Evolutionary conservation across 2,797 vertebrate species (phyloP), one percentile per base, ranked within the genome.

Genomic region (Cryptoblepharus egeriae): DNA sequence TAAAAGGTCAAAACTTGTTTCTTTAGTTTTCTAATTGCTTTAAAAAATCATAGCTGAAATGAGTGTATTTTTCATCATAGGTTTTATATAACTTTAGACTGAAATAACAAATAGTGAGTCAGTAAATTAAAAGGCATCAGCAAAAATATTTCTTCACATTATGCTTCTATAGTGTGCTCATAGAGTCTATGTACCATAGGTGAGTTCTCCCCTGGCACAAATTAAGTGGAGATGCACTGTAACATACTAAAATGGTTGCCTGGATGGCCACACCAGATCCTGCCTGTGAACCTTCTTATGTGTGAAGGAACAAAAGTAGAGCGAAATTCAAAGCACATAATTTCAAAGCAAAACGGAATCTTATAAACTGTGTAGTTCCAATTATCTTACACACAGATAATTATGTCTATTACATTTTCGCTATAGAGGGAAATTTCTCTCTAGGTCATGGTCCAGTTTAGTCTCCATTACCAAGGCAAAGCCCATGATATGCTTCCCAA

Each of bases 1-100:
- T 32, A 28, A 75, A 83, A 68, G 68, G 75, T 71, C 69, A 78
- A 64, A 1, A 26, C n/a, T 73, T 90, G 67, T 49, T 83, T 58
- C 52, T 45, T 42, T 67, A 61, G 61, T n/a, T 60, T 77, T 85
- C 52, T 49, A 78, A 57, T 67, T 32, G 49, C 32, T 64, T 64
- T n/a, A n/a, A n/a, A n/a, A 0, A 28, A 68, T 69, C 15, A 83
- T 1, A 22, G 20, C 65, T 49, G 28, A 65, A 58, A 39, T 22
- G 18, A 30, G 4, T 57, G 28, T 28, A 84, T 70, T n/a, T 61
- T 49, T 32, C 52, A 58, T 75, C 73, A 57, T 45, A 35, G 4
- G 3, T 39, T 64, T 81, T 64, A 13, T 71, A 4, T 8, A 84
- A 28, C 22, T 64, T 39, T 1, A n/a, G 42, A 84, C 35, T 20